phyloP scores from a whole-genome alignment of 2,888 invertebrate genomes.

The Clistopyga incitator region DNA sequence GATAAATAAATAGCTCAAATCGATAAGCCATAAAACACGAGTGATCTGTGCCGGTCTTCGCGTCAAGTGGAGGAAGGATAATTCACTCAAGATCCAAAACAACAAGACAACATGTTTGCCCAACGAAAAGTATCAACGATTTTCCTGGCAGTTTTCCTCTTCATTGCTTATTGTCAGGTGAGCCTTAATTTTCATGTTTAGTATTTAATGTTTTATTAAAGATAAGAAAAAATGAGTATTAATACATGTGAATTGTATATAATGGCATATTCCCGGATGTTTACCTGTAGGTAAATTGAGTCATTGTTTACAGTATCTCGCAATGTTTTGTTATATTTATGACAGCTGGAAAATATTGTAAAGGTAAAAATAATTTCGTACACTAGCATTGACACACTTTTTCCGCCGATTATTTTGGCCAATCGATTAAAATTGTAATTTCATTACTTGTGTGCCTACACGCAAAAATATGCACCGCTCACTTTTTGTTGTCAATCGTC shows the following conservation, averaged over 20 bases:
- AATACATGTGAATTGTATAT: background rate
- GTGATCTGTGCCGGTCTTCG: constrained; percentile 57
- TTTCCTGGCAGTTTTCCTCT: constrained; percentile 58
- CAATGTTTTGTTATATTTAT: too few species aligned
- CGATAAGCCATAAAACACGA: constrained; percentile 21
- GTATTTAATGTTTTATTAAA: background rate
- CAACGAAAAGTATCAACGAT: constrained; percentile 64
- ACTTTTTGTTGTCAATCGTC: too few species aligned
- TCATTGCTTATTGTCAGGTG: constrained; percentile 68
- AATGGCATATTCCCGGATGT: too few species aligned
- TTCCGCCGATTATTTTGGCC: too few species aligned
- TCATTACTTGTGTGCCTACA: too few species aligned
- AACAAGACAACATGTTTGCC: constrained; percentile 61
- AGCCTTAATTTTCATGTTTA: constrained; percentile 22
- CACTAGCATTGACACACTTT: too few species aligned
- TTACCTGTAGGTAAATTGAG: too few species aligned
- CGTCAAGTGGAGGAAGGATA: constrained; percentile 61
- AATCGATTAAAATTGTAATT: too few species aligned
- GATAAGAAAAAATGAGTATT: background rate
- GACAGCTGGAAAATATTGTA: too few species aligned
- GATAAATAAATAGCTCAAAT: background rate
- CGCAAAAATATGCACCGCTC: too few species aligned
- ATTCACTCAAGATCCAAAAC: constrained; percentile 46
- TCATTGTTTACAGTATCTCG: too few species aligned
- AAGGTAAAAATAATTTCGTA: too few species aligned